Base-by-base conservation (phyloP, 2,113 vertebrate species). In the Nesogale talazaci region DNA sequence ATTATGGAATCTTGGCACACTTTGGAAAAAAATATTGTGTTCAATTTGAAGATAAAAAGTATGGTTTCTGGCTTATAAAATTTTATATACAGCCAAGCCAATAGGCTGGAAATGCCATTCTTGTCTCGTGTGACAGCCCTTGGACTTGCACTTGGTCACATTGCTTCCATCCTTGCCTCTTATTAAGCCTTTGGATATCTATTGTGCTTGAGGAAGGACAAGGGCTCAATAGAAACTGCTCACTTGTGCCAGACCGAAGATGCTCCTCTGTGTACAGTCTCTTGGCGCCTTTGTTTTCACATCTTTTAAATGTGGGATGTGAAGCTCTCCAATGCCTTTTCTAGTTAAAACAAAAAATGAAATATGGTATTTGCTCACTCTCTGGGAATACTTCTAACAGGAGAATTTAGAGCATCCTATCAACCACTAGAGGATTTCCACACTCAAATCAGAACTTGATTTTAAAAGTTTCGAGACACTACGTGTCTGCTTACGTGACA, bases 1-100 rank as follows among this genome's bases (percentile, higher is more conserved):
- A 92, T 22, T 75, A n/a, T 34, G 89, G 72, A 79, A 94, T 92
- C 89, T 89, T 94, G 87, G 86, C 17, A 88, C 12, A 86, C n/a
- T 69, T 79, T 40, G 61, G 86, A 86, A 91, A 86, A 86, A 86
- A 40, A 74, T 25, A 46, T 85, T 90, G 16, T 31, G 31, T 67
- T 83, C 86, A 70, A 61, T 91, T 90, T 89, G 6, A 72, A 80
- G 80, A 65, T 69, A 92, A 89, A 79, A 38, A 38, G 19, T 34
- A 2, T 83, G 25, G 42, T 67, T 61, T 84, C 3, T 83, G 31
- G 80, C 2, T 67, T 88, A 75, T 1, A 1, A 92, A 93, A 82
- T 92, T 65, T 19, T 74, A 46, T 57, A 34, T 11, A 34, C 1
- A 87, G 20, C 1, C 23, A 63, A 23, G 61, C 7, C 22, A 9